phyloP scores from a whole-genome alignment of 2,113 vertebrate species.

The Ellobius talpinus region DNA sequence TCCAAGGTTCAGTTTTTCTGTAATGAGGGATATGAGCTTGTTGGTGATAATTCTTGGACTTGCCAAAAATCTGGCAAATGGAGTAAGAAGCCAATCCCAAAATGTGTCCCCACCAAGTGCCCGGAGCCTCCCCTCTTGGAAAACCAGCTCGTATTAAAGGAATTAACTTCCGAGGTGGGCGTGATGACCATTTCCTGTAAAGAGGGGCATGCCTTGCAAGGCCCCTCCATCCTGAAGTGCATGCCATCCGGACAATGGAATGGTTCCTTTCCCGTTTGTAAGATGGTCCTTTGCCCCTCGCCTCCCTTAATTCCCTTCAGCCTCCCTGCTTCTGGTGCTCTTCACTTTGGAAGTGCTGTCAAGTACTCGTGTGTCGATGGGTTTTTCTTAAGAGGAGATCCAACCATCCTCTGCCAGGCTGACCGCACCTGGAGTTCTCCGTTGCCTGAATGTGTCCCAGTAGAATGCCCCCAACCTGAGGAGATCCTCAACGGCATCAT shows the following conservation, averaged over 20 bases:
- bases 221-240: conserved; percentile 92
- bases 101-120: conserved; percentile 94
- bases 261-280: conserved; percentile 95
- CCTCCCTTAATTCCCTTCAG: conserved; percentile 94
- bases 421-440: conserved; percentile 93
- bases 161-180: conserved; percentile 89
- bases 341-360: conserved; percentile 90
- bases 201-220: conserved; percentile 93
- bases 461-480: conserved; percentile 96
- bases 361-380: conserved; percentile 94
- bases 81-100: conserved; percentile 90
- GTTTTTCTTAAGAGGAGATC: conserved; percentile 90
- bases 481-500: conserved; percentile 95
- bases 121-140: conserved; percentile 94
- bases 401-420: conserved; percentile 89
- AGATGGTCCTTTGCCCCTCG: conserved; percentile 90
- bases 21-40: conserved; percentile 95
- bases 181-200: conserved; percentile 94
- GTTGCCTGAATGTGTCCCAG: conserved; percentile 94
- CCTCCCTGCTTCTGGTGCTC: conserved; percentile 84
- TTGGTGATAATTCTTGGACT: conserved; percentile 92
- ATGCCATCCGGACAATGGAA: conserved; percentile 94
- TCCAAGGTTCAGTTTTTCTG: conserved; percentile 94
- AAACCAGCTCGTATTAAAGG: conserved; percentile 93
- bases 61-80: conserved; percentile 95